Percentiles rank a stretch among this genome's conserved stretches.
phyloP scores from a whole-genome alignment of 2,797 vertebrate genomes.

The Intellagama lesueurii region DNA sequence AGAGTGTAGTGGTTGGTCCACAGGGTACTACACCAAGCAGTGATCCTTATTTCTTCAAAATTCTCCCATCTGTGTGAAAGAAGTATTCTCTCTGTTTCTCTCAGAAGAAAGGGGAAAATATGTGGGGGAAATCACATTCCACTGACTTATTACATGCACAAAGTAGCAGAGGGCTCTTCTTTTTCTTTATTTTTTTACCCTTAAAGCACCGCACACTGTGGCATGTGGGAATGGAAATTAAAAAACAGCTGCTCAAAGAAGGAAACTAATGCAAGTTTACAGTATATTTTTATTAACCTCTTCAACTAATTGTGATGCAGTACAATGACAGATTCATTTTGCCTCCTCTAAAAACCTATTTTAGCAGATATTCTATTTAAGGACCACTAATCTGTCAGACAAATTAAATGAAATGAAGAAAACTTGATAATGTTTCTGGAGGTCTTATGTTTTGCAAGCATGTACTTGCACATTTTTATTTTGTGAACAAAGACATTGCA shows the following conservation, averaged over 20 bases:
- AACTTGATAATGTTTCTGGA: constrained; percentile 10
- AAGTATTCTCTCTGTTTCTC: too few species aligned
- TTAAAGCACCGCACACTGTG: background rate
- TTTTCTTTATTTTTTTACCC: too few species aligned
- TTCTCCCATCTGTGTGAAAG: background rate
- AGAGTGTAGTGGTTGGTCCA: background rate
- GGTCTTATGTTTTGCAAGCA: constrained; percentile 11
- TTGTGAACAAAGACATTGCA: background rate
- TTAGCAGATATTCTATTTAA: background rate
- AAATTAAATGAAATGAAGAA: background rate
- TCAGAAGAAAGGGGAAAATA: too few species aligned
- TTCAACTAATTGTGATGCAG: background rate
- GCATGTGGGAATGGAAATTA: background rate
- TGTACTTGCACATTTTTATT: constrained; percentile 9
- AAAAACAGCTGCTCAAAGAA: background rate
- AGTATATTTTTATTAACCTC: background rate
- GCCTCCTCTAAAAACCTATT: constrained; percentile 13
- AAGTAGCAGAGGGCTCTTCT: background rate
- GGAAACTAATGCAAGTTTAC: background rate
- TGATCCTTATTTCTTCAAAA: background rate
- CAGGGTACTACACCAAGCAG: background rate
- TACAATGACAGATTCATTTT: background rate
- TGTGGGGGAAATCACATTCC: background rate
- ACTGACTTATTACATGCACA: background rate
- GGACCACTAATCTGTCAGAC: background rate